Base-by-base conservation (phyloP, 1,140 invertebrate species). In the Conus ventricosus region DNA sequence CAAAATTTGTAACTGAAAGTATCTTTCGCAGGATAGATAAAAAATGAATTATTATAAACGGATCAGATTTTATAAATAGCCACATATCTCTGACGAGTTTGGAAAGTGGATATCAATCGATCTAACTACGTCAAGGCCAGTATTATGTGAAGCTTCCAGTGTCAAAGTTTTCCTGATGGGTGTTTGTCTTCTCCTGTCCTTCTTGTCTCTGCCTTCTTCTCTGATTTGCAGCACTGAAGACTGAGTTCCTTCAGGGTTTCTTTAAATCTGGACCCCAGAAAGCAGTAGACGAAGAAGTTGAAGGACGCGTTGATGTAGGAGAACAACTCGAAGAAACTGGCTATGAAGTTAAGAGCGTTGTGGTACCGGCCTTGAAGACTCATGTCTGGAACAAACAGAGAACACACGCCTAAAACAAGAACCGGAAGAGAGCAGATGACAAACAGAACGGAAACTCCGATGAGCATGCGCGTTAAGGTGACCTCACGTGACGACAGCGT, bases 391-490 rank as follows among this genome's bases (percentile, higher is more conserved):
- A 83, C 81, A 23, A 55, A 5, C 27, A 54, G 81, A 11, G 53
- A 11, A 17, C 25, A 25, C 39, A 54, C 53, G 10, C 15, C 6
- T 25, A 83, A 51, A 83, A 51, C 15, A n/a, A 83, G 10, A 15
- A 25, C 51, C 8, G 81, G 81, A 54, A 83, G 15, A n/a, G 25
- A 20, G 53, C 81, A 83, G 15, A 55, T 54, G 39, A 83, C 53
- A 54, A 83, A 83, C 39, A 83, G 54, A 54, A 83, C 54, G 81
- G 81, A 83, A 51, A 83, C 53, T 25, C 81, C 81, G 51, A 83
- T 83, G 39, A 83, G 81, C 81, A 83, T 83, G 39, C 81, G 81
- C 39, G 81, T 83, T 5, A 83, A 53, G 39, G 39, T 54, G 81
- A 83, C 51, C 25, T 83, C 81, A 83, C 81, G 81, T 10, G 2